These are phyloP conservation scores for Redunca redunca DNA, from an alignment of 2,113 vertebrate genomes.

Conservation along the genomic window DNA sequence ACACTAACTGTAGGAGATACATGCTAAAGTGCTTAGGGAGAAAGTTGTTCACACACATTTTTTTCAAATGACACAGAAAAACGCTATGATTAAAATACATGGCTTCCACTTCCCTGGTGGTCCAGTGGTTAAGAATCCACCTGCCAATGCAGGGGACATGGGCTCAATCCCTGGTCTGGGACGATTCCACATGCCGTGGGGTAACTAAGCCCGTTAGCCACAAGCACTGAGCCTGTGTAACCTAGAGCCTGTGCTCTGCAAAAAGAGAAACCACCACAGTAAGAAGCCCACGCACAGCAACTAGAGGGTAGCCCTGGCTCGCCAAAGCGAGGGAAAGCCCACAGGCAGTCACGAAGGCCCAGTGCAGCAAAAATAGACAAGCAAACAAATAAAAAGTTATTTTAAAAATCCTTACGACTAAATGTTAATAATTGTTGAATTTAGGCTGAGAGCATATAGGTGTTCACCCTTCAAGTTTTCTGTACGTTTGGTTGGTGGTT, in stretches of 20 bases:
- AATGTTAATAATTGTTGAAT: neutral
- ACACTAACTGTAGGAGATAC: neutral
- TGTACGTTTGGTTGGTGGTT: neutral
- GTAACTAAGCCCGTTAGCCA: neutral
- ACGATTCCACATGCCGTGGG: neutral
- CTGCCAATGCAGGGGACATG: neutral
- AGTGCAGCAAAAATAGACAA: neutral
- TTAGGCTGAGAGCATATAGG: neutral
- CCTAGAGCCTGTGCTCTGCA: neutral
- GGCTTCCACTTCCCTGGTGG: neutral
- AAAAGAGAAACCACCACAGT: neutral
- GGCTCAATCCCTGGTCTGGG: neutral
- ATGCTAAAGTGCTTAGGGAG: neutral
- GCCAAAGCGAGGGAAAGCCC: rapidly evolving
- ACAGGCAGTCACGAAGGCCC: neutral
- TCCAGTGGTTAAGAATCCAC: neutral
- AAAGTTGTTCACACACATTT: neutral
- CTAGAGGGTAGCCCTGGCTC: neutral
- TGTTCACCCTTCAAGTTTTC: neutral
- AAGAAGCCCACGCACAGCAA: neutral
- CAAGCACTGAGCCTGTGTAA: neutral
- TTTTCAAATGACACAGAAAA: neutral
- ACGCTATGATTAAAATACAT: neutral
- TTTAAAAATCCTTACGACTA: neutral
- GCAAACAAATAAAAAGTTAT: neutral